Conservation (phyloP, 2,888 invertebrate species). For the Salticus scenicus region DNA sequence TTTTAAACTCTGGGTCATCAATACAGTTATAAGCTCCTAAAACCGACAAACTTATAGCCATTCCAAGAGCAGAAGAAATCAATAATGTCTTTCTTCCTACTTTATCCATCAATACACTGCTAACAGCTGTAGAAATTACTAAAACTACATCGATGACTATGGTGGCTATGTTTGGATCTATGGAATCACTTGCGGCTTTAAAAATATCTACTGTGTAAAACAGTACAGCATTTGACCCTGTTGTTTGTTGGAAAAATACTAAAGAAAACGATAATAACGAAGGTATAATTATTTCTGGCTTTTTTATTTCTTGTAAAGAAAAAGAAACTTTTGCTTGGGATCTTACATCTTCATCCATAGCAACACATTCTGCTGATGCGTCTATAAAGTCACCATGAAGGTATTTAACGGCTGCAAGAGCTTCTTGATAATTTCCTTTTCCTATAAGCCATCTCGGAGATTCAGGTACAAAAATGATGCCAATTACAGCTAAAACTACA, state of each 20-base stretch:
- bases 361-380: conserved; percentile 45
- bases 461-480: conserved; percentile 69
- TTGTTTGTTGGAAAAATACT: conserved; percentile 76
- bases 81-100: conserved; percentile 75
- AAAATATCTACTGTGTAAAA: conserved; percentile 76
- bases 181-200: conserved; percentile 74
- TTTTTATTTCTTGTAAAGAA: conserved; percentile 42
- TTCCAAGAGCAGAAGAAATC: conserved; percentile 74
- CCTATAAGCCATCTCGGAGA: conserved; percentile 71
- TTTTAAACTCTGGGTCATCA: conserved; percentile 8
- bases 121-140: conserved; percentile 75
- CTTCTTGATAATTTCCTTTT: conserved; percentile 40
- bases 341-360: conserved; percentile 50
- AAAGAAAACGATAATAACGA: conserved; percentile 74
- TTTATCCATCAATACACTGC: conserved; percentile 75
- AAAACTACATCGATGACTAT: conserved; percentile 76
- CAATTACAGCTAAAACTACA: conserved; percentile 24
- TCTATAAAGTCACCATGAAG: conserved; percentile 47
- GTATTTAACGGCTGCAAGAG: conserved; percentile 47
- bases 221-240: conserved; percentile 77
- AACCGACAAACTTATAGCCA: conserved; percentile 47
- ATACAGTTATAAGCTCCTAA: conserved; percentile 44
- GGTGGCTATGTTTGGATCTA: conserved; percentile 73
- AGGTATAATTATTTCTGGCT: conserved; percentile 72
- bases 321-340: conserved; percentile 42